A percentile compares a stretch with the other conserved stretches of the same genome.
Conservation (phyloP, 1,140 invertebrate genomes). For the Calliphora vicina region DNA sequence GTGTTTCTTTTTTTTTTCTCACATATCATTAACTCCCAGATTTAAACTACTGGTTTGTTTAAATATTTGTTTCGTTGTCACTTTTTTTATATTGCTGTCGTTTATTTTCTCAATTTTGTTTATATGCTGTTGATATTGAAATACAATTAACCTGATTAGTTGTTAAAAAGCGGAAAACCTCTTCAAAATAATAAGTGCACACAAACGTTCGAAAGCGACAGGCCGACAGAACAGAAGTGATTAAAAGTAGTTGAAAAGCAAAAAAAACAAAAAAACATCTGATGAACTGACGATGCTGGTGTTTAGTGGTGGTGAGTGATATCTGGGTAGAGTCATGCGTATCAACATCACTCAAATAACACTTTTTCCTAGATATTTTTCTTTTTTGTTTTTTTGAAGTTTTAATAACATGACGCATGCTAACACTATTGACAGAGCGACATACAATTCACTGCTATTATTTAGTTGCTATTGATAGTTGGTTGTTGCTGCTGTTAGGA, state of each 20-base stretch:
- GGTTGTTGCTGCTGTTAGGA: background rate
- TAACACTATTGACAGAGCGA: constrained; percentile 8
- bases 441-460: background rate
- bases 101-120: background rate
- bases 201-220: background rate
- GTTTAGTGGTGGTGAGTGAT: background rate
- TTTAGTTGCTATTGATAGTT: background rate
- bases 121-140: background rate
- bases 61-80: background rate
- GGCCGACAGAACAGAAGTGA: background rate
- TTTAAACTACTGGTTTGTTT: background rate
- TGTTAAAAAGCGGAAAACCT: constrained; percentile 16
- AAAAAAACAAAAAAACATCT: background rate
- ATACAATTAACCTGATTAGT: constrained; percentile 10
- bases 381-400: background rate
- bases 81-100: background rate
- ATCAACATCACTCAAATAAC: background rate
- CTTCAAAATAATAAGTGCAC: constrained; percentile 6
- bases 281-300: background rate
- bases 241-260: background rate
- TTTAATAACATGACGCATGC: constrained; percentile 7
- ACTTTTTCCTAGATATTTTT: background rate
- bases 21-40: no score
- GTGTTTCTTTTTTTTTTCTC: no score
- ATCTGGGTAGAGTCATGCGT: constrained; percentile 10